Evolutionary conservation across 2,113 vertebrate species (phyloP).

Genomic region (Stigmatopora nigra): DNA sequence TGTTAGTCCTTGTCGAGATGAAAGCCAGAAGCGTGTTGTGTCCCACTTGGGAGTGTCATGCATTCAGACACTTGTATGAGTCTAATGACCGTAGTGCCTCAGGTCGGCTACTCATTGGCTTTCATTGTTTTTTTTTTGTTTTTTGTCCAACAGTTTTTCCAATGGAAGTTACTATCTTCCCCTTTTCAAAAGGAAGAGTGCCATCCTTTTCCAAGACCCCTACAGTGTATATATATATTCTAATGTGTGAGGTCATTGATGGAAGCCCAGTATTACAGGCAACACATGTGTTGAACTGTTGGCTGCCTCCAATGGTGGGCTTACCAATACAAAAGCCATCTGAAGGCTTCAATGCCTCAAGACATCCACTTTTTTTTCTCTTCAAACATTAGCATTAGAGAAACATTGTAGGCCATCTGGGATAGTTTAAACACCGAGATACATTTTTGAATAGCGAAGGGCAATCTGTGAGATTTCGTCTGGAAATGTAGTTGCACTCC

Average conservation of each 20-base stretch:
- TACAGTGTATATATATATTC: slow-evolving; percentile 58
- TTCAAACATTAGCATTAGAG: slow-evolving; percentile 47
- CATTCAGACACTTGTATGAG: slow-evolving; percentile 58
- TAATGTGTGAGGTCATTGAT: slow-evolving; percentile 43
- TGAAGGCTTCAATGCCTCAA: slow-evolving; percentile 28
- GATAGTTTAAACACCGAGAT: slow-evolving; percentile 34
- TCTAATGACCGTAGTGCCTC: slow-evolving; percentile 50
- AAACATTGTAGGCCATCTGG: slow-evolving; percentile 63
- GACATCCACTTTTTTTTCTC: slow-evolving; percentile 37
- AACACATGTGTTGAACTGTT: slow-evolving; percentile 50
- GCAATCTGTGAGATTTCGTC: background rate
- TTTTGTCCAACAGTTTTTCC: background rate
- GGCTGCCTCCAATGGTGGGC: slow-evolving; percentile 37
- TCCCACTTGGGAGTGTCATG: slow-evolving; percentile 55
- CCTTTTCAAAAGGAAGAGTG: slow-evolving; percentile 30
- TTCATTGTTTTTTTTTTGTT: slow-evolving; percentile 29
- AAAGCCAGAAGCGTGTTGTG: slow-evolving; percentile 56
- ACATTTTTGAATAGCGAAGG: slow-evolving; percentile 2
- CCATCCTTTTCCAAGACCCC: slow-evolving; percentile 35
- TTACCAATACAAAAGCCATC: slow-evolving; percentile 44
- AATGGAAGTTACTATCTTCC: slow-evolving; percentile 50
- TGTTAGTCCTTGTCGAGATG: slow-evolving; percentile 65
- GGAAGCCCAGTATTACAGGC: slow-evolving; percentile 36
- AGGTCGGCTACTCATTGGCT: slow-evolving; percentile 46
- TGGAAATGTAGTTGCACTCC: background rate